Evolutionary conservation across 2,113 vertebrate species (phyloP).

Genomic region (Epinephelus fuscoguttatus): DNA sequence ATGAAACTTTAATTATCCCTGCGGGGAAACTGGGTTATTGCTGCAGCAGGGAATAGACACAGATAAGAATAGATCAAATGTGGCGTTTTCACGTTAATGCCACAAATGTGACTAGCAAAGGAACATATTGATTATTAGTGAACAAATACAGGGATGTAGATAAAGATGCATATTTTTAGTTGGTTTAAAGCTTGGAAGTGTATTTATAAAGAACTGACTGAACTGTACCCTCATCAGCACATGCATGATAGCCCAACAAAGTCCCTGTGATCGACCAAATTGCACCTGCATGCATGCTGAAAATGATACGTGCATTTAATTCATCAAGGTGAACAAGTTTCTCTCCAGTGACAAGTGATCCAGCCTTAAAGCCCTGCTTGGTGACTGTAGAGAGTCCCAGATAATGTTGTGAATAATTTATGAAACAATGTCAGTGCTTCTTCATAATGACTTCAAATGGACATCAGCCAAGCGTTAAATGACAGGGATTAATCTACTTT

Average conservation of each 20-base stretch:
- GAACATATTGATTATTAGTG: constrained; percentile 40
- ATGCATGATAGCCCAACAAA: not conserved
- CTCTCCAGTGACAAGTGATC: constrained; percentile 54
- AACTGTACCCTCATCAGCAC: not conserved
- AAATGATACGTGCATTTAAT: constrained; percentile 47
- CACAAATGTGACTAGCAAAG: constrained; percentile 49
- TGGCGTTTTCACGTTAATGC: constrained; percentile 44
- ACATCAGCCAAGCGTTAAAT: constrained; percentile 84
- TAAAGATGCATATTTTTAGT: not conserved
- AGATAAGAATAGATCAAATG: constrained; percentile 69
- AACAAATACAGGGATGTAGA: constrained; percentile 9
- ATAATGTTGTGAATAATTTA: constrained; percentile 81
- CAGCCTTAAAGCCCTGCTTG: constrained; percentile 39
- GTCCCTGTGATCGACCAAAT: not conserved
- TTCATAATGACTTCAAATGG: constrained; percentile 83
- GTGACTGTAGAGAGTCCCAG: constrained; percentile 64
- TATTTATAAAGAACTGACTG: not conserved
- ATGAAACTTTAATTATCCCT: constrained; percentile 79
- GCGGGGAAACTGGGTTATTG: constrained; percentile 62
- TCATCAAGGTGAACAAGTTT: constrained; percentile 57
- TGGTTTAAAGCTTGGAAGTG: not conserved
- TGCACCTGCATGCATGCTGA: constrained; percentile 25
- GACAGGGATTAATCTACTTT: constrained; percentile 82
- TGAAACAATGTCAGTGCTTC: constrained; percentile 76
- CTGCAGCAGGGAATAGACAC: constrained; percentile 49